A percentile compares a stretch with the other conserved stretches of the same genome.
Evolutionary conservation across 2,888 invertebrate genomes (phyloP).

Genomic region (Netelia fuscicornis): DNA sequence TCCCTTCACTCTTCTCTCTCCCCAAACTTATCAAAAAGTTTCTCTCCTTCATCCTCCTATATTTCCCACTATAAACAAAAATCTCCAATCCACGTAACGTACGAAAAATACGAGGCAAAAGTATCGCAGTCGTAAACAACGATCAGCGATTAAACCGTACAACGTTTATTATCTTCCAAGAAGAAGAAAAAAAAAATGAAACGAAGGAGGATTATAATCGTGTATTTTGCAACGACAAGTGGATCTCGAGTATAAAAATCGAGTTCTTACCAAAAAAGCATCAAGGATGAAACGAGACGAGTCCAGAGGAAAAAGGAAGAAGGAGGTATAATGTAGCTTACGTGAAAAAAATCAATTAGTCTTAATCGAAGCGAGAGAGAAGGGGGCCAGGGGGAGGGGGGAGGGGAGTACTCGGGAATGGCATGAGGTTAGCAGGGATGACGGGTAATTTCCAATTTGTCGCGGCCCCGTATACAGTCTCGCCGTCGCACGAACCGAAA

Average conservation of each 20-base stretch:
- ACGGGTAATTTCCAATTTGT: conserved; percentile 83
- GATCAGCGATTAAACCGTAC: conserved; percentile 17
- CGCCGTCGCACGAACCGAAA: conserved; percentile 48
- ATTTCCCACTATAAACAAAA: not conserved
- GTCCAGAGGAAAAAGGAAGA: conserved; percentile 17
- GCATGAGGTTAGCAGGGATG: conserved; percentile 54
- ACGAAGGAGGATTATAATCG: not conserved
- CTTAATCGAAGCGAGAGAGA: conserved; percentile 60
- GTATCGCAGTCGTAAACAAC: conserved; percentile 21
- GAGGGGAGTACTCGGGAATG: conserved; percentile 3
- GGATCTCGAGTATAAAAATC: conserved; percentile 27
- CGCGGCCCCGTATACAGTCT: conserved; percentile 76
- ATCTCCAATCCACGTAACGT: not conserved
- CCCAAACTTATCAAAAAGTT: too few species aligned
- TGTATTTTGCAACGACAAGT: conserved; percentile 9
- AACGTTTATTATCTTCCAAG: not conserved
- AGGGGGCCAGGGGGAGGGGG: conserved; percentile 22
- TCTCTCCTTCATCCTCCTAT: not conserved
- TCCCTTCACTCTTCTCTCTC: too few species aligned
- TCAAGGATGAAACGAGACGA: not conserved
- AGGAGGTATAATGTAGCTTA: conserved; percentile 37
- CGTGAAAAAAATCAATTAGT: conserved; percentile 70
- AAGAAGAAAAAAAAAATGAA: not conserved
- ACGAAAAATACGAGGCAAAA: not conserved
- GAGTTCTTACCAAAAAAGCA: conserved; percentile 11